A percentile compares a stretch with the other conserved stretches of the same genome.
These are phyloP conservation scores for Caenorhabditis becei DNA, from an alignment of 2,888 invertebrate species.

Conservation along the genomic window DNA sequence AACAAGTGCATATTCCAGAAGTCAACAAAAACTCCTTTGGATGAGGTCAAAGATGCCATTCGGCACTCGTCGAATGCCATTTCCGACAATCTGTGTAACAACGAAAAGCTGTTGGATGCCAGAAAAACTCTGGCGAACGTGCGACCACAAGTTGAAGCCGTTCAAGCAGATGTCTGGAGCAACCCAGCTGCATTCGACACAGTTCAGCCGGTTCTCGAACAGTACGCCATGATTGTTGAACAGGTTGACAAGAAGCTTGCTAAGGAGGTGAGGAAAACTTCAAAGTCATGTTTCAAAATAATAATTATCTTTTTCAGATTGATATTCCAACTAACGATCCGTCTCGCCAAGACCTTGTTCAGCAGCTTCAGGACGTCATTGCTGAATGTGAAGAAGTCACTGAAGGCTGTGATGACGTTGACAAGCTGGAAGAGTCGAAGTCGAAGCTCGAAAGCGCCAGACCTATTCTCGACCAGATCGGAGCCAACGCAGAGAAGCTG, in stretches of 20 bases:
- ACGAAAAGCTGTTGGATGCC: conserved; percentile 52
- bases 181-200: conserved; percentile 38
- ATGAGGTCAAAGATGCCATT: conserved; percentile 37
- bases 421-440: conserved; percentile 55
- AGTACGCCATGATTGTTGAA: conserved; percentile 17
- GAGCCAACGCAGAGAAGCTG: conserved; percentile 54
- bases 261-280: conserved; percentile 27
- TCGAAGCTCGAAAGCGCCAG: conserved; percentile 41
- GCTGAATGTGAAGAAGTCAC: conserved; percentile 44
- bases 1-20: conserved; percentile 13
- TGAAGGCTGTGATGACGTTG: conserved; percentile 24
- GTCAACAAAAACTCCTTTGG: conserved; percentile 27
- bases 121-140: conserved; percentile 41
- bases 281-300: too few species aligned
- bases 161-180: conserved; percentile 39
- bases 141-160: conserved; percentile 41
- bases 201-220: conserved; percentile 27
- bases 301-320: conserved; percentile 46
- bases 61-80: conserved; percentile 21
- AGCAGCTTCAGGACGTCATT: conserved; percentile 57
- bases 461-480: conserved; percentile 51
- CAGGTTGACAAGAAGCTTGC: conserved; percentile 33
- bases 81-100: conserved; percentile 24
- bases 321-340: conserved; percentile 46
- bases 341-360: conserved; percentile 51